These are phyloP conservation scores for Nothobranchius furzeri DNA, from an alignment of 2,113 vertebrate species.

Conservation along the genomic window DNA sequence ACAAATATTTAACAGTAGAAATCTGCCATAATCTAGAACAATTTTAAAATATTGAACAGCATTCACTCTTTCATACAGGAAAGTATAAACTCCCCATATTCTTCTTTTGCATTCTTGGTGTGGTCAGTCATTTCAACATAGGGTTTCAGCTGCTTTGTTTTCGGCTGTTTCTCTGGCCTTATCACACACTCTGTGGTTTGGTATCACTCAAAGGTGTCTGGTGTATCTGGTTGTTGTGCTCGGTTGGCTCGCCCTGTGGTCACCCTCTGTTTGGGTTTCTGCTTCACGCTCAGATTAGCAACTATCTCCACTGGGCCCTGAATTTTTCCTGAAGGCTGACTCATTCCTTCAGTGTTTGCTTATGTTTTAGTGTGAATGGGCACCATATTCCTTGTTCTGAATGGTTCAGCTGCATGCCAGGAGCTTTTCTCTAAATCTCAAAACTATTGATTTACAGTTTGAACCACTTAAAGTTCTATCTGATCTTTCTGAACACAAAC, in stretches of 20 bases:
- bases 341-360: slow-evolving; percentile 70
- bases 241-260: slow-evolving; percentile 59
- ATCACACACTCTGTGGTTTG: slow-evolving; percentile 63
- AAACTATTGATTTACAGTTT: slow-evolving; percentile 57
- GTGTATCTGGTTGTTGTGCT: slow-evolving; percentile 66
- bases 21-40: slow-evolving; percentile 19
- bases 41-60: slow-evolving; percentile 21
- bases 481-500: slow-evolving; percentile 38
- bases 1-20: slow-evolving; percentile 4
- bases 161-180: slow-evolving; percentile 35
- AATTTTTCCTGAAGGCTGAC: slow-evolving; percentile 64
- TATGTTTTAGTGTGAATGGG: slow-evolving; percentile 70
- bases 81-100: slow-evolving; percentile 21
- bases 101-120: slow-evolving; percentile 40
- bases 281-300: slow-evolving; percentile 71
- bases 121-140: slow-evolving; percentile 65
- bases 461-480: slow-evolving; percentile 40
- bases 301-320: slow-evolving; percentile 70
- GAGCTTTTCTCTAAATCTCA: slow-evolving; percentile 46
- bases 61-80: slow-evolving; percentile 10
- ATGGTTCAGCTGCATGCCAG: slow-evolving; percentile 51
- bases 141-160: slow-evolving; percentile 62
- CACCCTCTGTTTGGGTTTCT: slow-evolving; percentile 65
- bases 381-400: slow-evolving; percentile 50
- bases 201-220: slow-evolving; percentile 73